Percentiles rank a stretch among this genome's conserved stretches.
Evolutionary conservation across 2,113 vertebrate genomes (phyloP).

Genomic region (Cebus imitator): DNA sequence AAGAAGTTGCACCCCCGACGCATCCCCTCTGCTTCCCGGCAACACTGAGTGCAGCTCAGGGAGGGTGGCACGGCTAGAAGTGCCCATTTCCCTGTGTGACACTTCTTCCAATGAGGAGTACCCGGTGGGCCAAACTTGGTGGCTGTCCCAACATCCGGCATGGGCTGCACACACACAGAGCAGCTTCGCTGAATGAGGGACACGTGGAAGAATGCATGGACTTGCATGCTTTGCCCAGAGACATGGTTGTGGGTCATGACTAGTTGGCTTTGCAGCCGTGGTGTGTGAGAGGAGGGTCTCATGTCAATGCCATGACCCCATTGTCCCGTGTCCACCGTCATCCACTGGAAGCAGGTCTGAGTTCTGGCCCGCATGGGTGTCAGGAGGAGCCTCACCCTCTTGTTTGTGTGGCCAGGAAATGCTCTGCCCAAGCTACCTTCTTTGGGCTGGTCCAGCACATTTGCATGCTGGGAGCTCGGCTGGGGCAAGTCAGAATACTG

Average conservation of each 20-base stretch:
- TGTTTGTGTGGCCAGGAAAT: neutral
- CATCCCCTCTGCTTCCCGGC: neutral
- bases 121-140: neutral
- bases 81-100: neutral
- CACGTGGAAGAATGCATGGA: neutral
- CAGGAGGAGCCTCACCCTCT: neutral
- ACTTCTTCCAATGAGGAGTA: neutral
- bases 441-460: neutral
- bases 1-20: neutral
- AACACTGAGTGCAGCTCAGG: neutral
- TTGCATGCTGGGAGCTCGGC: neutral
- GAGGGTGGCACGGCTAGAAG: neutral
- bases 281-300: accelerated
- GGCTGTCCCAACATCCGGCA: neutral
- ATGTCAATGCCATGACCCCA: neutral
- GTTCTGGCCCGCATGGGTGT: neutral
- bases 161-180: neutral
- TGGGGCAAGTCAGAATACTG: neutral
- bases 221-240: neutral
- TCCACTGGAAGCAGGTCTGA: neutral
- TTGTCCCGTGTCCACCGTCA: neutral
- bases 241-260: neutral
- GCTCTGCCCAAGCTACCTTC: neutral
- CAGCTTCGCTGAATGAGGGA: neutral
- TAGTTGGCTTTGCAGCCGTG: neutral